Evolutionary conservation across 1,140 invertebrate species (phyloP).

Genomic region (Agrilus planipennis): DNA sequence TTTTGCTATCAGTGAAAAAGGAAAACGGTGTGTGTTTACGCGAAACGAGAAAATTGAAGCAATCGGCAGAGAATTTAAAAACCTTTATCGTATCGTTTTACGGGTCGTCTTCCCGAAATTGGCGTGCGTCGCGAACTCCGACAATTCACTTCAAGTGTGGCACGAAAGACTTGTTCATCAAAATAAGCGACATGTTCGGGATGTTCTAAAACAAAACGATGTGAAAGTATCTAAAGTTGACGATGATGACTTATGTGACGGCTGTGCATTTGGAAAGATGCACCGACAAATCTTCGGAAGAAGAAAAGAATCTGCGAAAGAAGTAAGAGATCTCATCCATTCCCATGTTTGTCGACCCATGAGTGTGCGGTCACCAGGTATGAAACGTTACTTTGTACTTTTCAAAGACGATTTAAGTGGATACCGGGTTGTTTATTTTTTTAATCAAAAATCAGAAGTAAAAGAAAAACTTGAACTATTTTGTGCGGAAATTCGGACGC

Average conservation of each 20-base stretch:
- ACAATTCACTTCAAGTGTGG: too few relatives aligned
- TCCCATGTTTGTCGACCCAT: slow-evolving; percentile 36
- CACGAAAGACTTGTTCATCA: slow-evolving; percentile 16
- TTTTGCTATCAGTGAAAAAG: too few relatives aligned
- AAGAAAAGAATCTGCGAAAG: slow-evolving; percentile 11
- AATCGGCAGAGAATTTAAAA: too few relatives aligned
- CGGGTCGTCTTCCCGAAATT: too few relatives aligned
- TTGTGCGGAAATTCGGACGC: slow-evolving; percentile 7
- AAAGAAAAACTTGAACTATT: slow-evolving; percentile 6
- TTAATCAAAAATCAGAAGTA: slow-evolving; percentile 32
- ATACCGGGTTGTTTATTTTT: slow-evolving; percentile 33
- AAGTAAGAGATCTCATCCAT: slow-evolving; percentile 30
- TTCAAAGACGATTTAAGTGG: slow-evolving; percentile 34
- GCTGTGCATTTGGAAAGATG: slow-evolving; percentile 30
- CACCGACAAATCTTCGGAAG: slow-evolving; percentile 18
- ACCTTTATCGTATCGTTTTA: too few relatives aligned
- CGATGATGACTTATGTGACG: slow-evolving; percentile 28
- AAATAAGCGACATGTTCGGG: slow-evolving; percentile 15
- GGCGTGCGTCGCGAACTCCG: too few relatives aligned
- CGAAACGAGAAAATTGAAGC: too few relatives aligned
- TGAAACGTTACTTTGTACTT: slow-evolving; percentile 33
- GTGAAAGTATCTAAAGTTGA: slow-evolving; percentile 4
- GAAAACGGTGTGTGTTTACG: too few relatives aligned
- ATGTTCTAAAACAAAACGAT: slow-evolving; percentile 9
- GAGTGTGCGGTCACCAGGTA: slow-evolving; percentile 25